Evolutionary conservation across 2,113 vertebrate genomes (phyloP).

Genomic region (Cisticola juncidis): DNA sequence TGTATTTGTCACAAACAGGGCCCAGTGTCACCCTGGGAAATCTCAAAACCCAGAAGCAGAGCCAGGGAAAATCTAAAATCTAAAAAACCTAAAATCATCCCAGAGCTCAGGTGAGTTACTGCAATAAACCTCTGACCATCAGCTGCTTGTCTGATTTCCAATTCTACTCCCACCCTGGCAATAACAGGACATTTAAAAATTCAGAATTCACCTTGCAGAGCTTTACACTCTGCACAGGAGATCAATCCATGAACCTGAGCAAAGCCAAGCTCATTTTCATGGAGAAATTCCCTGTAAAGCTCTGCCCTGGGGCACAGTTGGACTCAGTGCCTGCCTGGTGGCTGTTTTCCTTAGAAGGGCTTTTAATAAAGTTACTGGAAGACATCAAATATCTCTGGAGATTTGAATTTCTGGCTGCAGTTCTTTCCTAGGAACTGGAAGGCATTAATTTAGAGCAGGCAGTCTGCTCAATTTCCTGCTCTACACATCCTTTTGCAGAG

Average conservation of each 20-base stretch:
- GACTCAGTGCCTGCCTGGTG: background rate
- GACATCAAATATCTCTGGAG: background rate
- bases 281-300: background rate
- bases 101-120: background rate
- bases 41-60: no score
- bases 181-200: fast-evolving
- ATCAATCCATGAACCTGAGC: background rate
- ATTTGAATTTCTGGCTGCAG: background rate
- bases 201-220: background rate
- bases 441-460: background rate
- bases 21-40: background rate
- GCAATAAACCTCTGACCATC: background rate
- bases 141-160: background rate
- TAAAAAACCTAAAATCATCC: background rate
- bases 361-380: background rate
- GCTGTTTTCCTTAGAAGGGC: background rate
- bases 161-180: background rate
- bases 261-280: background rate
- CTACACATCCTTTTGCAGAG: background rate
- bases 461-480: background rate
- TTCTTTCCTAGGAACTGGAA: background rate
- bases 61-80: background rate
- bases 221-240: background rate
- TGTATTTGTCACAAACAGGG: background rate
- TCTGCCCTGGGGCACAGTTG: background rate